A percentile compares a stretch with the other conserved stretches of the same genome.
Conservation (phyloP, 2,888 invertebrate species). For the Philereme transversata region DNA sequence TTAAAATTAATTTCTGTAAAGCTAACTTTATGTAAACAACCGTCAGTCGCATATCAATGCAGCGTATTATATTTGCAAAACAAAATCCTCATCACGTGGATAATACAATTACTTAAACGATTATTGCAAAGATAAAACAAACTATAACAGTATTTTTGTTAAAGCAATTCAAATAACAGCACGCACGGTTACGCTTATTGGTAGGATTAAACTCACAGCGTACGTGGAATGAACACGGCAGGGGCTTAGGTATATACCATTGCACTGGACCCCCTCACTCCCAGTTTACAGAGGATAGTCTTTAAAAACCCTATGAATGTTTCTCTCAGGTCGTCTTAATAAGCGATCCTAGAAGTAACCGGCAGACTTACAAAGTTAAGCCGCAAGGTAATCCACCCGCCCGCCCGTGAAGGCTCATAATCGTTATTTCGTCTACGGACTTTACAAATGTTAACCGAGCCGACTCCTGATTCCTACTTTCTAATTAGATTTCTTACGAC, state of each 20-base stretch:
- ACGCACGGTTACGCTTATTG: slow-evolving; percentile 75
- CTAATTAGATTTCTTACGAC: slow-evolving; percentile 46
- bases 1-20: too few relatives aligned
- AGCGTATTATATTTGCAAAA: slow-evolving; percentile 32
- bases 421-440: slow-evolving; percentile 82
- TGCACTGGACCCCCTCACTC: slow-evolving; percentile 10
- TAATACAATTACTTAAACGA: slow-evolving; percentile 51
- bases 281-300: slow-evolving; percentile 54
- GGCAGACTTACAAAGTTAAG: slow-evolving; percentile 80
- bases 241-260: slow-evolving; percentile 16
- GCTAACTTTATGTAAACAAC: slow-evolving; percentile 1
- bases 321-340: slow-evolving; percentile 68
- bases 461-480: slow-evolving; percentile 49
- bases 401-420: slow-evolving; percentile 68
- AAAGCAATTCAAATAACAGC: slow-evolving; percentile 69
- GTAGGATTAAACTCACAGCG: slow-evolving; percentile 65
- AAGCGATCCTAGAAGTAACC: slow-evolving; percentile 72
- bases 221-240: slow-evolving; percentile 52
- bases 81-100: slow-evolving; percentile 39
- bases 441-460: slow-evolving; percentile 72
- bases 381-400: slow-evolving; percentile 68
- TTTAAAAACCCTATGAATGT: slow-evolving; percentile 67
- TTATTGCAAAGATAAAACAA: slow-evolving; percentile 52
- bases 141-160: slow-evolving; percentile 63
- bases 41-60: slow-evolving; percentile 14